These are phyloP conservation scores for Poeciliopsis turneri DNA, from an alignment of 2,797 vertebrate species.

Conservation along the genomic window DNA sequence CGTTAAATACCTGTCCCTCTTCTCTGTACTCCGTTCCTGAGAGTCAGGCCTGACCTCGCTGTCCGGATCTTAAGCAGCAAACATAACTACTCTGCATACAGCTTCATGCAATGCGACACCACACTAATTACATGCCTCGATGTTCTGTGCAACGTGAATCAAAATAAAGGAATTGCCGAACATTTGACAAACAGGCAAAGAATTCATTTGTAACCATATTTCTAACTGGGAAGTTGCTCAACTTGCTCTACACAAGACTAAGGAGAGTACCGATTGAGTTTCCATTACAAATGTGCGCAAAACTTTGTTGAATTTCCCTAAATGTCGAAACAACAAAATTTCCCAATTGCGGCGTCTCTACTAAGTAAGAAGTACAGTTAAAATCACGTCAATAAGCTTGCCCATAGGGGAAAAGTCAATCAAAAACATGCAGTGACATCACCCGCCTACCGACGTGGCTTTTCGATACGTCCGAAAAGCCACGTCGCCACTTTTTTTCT, in stretches of 20 bases:
- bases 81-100: neutral
- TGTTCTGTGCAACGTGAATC: neutral
- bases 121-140: neutral
- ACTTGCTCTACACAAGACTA: neutral
- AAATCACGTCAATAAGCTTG: too few species aligned
- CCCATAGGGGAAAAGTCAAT: too few species aligned
- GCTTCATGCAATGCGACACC: neutral
- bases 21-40: conserved; percentile 31
- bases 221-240: neutral
- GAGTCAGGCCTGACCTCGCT: conserved; percentile 12
- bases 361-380: too few species aligned
- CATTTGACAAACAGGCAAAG: neutral
- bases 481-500: too few species aligned
- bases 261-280: neutral
- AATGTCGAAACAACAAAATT: too few species aligned
- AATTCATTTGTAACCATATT: neutral
- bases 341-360: too few species aligned
- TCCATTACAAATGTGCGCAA: too few species aligned
- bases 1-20: conserved; percentile 28
- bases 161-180: neutral
- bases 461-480: too few species aligned
- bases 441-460: too few species aligned
- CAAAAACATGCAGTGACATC: too few species aligned
- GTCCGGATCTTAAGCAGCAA: conserved; percentile 62
- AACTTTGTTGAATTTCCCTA: too few species aligned